Conservation (phyloP, 1,140 invertebrate species). For the Calycopis cecrops region DNA sequence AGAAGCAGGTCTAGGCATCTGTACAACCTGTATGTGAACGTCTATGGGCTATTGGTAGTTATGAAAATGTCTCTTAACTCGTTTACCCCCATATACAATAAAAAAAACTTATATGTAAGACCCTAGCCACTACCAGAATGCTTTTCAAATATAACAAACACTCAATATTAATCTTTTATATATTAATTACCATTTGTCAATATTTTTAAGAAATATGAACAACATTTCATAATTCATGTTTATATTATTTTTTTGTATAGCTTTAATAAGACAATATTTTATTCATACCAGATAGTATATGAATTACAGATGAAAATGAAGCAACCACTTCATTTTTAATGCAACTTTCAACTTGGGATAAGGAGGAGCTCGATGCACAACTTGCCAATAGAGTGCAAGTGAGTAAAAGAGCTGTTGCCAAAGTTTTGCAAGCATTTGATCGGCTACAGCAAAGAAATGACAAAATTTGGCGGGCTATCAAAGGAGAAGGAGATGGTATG, state of each 20-base stretch:
- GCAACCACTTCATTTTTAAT: slow-evolving; percentile 97
- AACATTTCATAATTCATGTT: slow-evolving; percentile 9
- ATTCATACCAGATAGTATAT: slow-evolving; percentile 28
- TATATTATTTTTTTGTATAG: slow-evolving; percentile 29
- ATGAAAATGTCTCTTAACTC: no score
- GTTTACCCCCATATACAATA: no score
- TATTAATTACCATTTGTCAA: not conserved
- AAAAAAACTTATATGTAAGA: no score
- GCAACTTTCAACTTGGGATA: slow-evolving; percentile 98
- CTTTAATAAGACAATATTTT: no score
- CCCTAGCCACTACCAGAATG: no score
- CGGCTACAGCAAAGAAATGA: slow-evolving; percentile 94
- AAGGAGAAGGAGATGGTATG: slow-evolving; percentile 83
- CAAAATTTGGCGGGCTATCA: slow-evolving; percentile 91
- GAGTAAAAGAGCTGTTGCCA: slow-evolving; percentile 94
- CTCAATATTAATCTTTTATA: no score
- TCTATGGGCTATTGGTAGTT: no score
- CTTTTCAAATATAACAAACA: no score
- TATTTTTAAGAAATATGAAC: not conserved
- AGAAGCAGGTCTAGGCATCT: no score
- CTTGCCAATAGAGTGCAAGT: slow-evolving; percentile 95
- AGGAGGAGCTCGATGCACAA: slow-evolving; percentile 97
- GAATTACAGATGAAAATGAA: slow-evolving; percentile 94
- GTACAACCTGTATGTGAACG: no score
- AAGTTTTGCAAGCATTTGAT: slow-evolving; percentile 97